A percentile compares a stretch with the other conserved stretches of the same genome.
Conservation (phyloP, 2,113 vertebrate genomes). For the Tychaedon coryphoeus region DNA sequence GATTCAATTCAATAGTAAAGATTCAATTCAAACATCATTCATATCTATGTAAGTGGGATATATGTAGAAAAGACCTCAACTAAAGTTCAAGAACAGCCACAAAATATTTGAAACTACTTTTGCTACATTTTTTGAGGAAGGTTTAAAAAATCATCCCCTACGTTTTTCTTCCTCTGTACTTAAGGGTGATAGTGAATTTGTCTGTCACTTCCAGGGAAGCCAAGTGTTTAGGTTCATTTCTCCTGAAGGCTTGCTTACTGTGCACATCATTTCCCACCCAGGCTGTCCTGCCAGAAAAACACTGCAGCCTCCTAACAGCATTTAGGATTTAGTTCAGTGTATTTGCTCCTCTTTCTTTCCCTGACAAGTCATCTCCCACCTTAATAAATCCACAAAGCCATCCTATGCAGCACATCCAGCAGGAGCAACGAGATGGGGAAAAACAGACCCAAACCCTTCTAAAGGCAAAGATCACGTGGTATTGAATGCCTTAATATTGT, state of each 20-base stretch:
- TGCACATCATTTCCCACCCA: background rate
- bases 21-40: background rate
- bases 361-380: background rate
- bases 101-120: background rate
- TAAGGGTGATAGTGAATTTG: background rate
- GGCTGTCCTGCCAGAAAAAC: background rate
- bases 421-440: background rate
- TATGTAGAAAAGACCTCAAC: background rate
- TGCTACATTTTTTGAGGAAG: background rate
- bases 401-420: background rate
- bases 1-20: background rate
- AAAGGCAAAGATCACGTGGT: rapidly evolving
- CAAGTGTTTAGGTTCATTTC: background rate
- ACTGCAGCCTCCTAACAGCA: background rate
- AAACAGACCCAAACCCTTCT: background rate
- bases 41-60: background rate
- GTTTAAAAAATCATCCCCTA: background rate
- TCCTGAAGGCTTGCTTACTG: background rate
- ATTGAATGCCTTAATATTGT: background rate
- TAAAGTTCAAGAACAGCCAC: background rate
- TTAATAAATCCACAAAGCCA: background rate
- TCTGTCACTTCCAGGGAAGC: background rate
- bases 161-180: background rate
- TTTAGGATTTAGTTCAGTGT: background rate
- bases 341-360: background rate